Percentiles rank a stretch among this genome's conserved stretches.
Conservation (phyloP, 2,888 invertebrate species). For the Agrotis segetum region DNA sequence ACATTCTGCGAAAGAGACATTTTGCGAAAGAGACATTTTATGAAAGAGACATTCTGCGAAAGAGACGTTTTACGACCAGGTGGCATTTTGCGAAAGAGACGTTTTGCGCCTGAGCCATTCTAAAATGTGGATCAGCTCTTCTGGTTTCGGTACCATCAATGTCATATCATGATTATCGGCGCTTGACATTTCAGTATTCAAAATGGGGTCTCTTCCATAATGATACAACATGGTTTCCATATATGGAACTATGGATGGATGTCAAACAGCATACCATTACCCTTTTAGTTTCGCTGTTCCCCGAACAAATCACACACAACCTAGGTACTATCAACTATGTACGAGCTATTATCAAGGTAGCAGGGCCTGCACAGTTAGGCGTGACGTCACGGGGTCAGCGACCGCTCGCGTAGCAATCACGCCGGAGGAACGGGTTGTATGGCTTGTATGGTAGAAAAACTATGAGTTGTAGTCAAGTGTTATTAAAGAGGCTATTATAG, state of each 20-base stretch:
- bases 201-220: constrained; percentile 1
- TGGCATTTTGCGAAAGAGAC: too few relatives aligned
- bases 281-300: constrained; percentile 26
- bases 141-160: too few relatives aligned
- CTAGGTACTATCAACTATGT: constrained; percentile 29
- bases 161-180: too few relatives aligned
- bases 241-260: constrained; percentile 7
- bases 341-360: constrained; percentile 56
- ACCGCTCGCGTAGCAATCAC: constrained; percentile 65
- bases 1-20: too few relatives aligned
- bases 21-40: too few relatives aligned
- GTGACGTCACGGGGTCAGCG: constrained; percentile 74
- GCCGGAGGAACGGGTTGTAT: constrained; percentile 63
- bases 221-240: neutral
- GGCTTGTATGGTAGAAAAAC: constrained; percentile 55
- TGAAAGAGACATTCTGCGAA: too few relatives aligned
- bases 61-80: too few relatives aligned
- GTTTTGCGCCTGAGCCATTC: too few relatives aligned
- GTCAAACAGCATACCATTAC: constrained; percentile 19
- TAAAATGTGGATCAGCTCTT: too few relatives aligned
- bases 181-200: too few relatives aligned
- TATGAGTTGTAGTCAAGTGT: constrained; percentile 36
- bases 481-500: constrained; percentile 46
- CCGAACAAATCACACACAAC: constrained; percentile 43
- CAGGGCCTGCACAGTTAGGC: constrained; percentile 71